phyloP scores from a whole-genome alignment of 2,888 invertebrate species.

The Heteromyza rotundicornis region DNA sequence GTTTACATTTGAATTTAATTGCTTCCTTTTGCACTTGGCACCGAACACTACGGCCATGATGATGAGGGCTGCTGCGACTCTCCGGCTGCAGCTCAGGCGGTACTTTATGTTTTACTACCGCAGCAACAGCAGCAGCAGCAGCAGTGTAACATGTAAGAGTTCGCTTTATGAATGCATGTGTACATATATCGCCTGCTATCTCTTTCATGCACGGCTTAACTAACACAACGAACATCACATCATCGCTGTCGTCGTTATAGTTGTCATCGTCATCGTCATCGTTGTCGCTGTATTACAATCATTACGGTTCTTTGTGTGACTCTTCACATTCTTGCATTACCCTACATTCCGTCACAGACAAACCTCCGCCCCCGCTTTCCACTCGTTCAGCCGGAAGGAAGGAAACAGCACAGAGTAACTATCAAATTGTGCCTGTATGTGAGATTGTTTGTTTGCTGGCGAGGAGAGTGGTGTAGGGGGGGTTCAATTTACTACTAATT shows the following conservation, averaged over 20 bases:
- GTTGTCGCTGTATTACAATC: not conserved
- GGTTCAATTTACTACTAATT: no score
- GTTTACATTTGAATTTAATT: conserved; percentile 43
- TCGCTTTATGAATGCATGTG: not conserved
- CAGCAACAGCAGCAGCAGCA: not conserved
- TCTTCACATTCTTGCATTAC: no score
- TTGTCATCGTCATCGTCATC: not conserved
- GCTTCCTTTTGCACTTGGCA: conserved; percentile 29
- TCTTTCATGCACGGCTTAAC: conserved; percentile 17
- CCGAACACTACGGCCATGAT: no score
- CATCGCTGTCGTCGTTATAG: not conserved
- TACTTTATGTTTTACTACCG: conserved; percentile 1
- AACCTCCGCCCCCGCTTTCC: not conserved
- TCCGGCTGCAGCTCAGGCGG: not conserved
- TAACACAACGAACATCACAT: not conserved
- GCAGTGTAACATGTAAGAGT: not conserved
- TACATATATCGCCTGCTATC: conserved; percentile 5
- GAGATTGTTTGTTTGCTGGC: no score
- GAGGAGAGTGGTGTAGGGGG: no score
- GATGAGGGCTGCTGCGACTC: not conserved
- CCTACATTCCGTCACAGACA: no score
- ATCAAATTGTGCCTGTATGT: not conserved
- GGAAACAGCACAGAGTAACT: not conserved
- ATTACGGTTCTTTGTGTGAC: conserved; percentile 4
- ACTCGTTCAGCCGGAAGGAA: not conserved